Conservation (phyloP, 2,113 vertebrate species). For the Eulemur rufifrons region DNA sequence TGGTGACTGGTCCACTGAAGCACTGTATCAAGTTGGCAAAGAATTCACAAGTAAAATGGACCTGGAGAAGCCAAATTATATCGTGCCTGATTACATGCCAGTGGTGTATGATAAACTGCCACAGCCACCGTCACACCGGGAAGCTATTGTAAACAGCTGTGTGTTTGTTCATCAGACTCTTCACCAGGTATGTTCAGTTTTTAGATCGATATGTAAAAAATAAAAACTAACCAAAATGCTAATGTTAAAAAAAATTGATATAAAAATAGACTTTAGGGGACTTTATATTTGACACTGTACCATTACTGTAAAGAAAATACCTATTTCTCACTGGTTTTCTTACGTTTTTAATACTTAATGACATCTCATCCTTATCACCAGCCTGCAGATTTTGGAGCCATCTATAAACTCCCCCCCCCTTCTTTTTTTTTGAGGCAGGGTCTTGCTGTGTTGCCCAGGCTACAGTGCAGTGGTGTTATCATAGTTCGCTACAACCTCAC, state of each 20-base stretch:
- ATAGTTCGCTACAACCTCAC: no score
- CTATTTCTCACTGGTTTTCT: accelerated
- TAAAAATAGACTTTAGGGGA: accelerated
- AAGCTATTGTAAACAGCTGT: conserved; percentile 98
- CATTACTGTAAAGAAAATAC: accelerated
- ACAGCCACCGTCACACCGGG: conserved; percentile 93
- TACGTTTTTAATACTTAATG: accelerated
- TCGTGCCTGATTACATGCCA: conserved; percentile 99
- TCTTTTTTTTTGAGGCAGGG: no score
- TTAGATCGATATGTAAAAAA: accelerated
- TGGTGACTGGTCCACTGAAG: conserved; percentile 99
- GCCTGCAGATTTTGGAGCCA: accelerated
- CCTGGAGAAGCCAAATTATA: conserved; percentile 98
- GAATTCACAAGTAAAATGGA: conserved; percentile 99
- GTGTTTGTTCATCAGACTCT: conserved; percentile 99
- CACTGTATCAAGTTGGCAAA: conserved; percentile 98
- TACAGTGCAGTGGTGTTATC: no score
- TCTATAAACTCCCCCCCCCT: no score
- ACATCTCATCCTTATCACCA: not conserved
- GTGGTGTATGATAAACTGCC: conserved; percentile 96
- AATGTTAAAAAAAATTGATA: accelerated
- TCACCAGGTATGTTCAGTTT: conserved; percentile 90
- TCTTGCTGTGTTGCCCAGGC: no score
- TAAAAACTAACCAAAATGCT: accelerated
- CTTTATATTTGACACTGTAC: accelerated